Evolutionary conservation across 2,888 invertebrate species (phyloP), one percentile per base, ranked within the genome.

Genomic region (Campaea margaritaria): DNA sequence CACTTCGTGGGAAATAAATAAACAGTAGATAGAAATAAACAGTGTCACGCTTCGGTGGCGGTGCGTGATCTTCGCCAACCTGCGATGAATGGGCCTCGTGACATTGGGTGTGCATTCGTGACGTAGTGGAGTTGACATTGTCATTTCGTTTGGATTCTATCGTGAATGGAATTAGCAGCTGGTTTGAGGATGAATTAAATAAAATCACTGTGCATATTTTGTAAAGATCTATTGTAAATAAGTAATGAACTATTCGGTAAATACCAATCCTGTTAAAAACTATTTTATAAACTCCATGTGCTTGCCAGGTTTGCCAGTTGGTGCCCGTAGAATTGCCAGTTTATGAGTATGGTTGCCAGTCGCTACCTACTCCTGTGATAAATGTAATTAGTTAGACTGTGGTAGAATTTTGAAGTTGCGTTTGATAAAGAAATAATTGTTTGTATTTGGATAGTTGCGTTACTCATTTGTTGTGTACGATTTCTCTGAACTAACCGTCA

Each of bases 21-120:
- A 71, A 69, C 50, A 42, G 50, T 50, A 50, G 59, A 60, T 73
- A 67, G 74, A 73, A 73, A 78, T 74, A 73, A 73, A 63, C 58
- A 0, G 65, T 72, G 77, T 72, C 76, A 81, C 78, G 82, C 77
- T 75, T 72, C 74, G 72, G 36, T 73, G 72, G 52, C 63, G 67
- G 66, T 70, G 73, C 75, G 74, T 76, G 75, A 73, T 73, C 68
- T 73, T 64, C 69, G 73, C 72, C 73, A 69, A 68, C 62, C 58
- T 64, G 61, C 73, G 58, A 73, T 81, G 79, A 85, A 83, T 79
- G 77, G 73, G 72, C 70, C 67, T 79, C 79, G 74, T 85, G 86
- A 85, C 85, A 85, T 85, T 85, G 85, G 64, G 66, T 70, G 73
- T 69, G 72, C 70, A 67, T 59, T 36, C 58, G 67, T 69, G 69